Base-by-base conservation (phyloP, 2,797 vertebrate genomes). In the Brachyrhaphis roseni region DNA sequence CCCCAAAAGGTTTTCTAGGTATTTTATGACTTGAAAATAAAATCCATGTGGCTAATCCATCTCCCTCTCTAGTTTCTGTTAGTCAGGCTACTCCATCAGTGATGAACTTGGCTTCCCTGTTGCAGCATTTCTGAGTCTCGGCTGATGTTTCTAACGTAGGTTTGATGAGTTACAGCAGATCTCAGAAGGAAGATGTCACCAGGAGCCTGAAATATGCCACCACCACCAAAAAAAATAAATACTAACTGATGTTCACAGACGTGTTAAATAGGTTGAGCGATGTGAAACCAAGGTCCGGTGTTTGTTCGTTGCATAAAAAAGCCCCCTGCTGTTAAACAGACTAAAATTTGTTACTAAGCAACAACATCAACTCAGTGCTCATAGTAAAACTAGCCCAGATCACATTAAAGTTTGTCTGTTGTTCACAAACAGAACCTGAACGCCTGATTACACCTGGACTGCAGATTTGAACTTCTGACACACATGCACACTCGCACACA, bases 321-420 rank as follows among this genome's bases (percentile, higher is more conserved):
- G 23, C 12, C 64, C 20, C 36, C 10, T 70, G 20, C 66, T 70
- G 39, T 43, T 15, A 41, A 43, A 43, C 39, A 13, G 36, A 43
- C 66, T n/a, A 26, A 11, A 41, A 43, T 43, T 41, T 26, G 66
- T 70, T 70, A 70, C 66, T 43, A 68, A 43, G 66, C 66, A 70
- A 43, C 66, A 70, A 43, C 66, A 26, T 70, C 23, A 43, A 70
- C 39, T 70, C 66, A 13, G 39, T 39, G 62, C 62, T 36, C 16
- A 64, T 31, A 64, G 62, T 26, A 26, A 68, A 39, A 23, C 8
- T 41, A 68, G 3, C 10, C 36, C 64, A 68, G 36, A 23, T 68
- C 62, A 39, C 3, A 70, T 26, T 12, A 26, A 43, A 70, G 39
- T 70, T 68, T 70, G 36, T 41, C 66, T 70, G 66, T 70, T 43